Evolutionary conservation across 2,113 vertebrate species (phyloP).

Genomic region (Actinemys pallida): DNA sequence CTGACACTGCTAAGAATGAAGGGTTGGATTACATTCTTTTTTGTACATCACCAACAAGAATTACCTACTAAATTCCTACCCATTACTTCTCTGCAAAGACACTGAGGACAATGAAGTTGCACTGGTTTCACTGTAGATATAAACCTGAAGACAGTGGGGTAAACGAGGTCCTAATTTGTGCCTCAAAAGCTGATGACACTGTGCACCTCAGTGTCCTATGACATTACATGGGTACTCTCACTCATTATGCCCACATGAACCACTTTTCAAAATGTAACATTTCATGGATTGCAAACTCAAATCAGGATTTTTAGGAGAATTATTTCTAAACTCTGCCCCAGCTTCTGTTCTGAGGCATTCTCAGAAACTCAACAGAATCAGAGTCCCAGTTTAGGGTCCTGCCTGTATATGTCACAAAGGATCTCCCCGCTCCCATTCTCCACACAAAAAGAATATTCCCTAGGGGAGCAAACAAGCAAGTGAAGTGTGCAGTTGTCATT

Average conservation of each 20-base stretch:
- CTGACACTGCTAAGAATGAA: too few species aligned
- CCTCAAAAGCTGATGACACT: not conserved
- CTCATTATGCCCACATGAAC: not conserved
- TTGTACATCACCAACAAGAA: too few species aligned
- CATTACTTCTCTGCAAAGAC: too few species aligned
- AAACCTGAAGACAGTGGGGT: too few species aligned
- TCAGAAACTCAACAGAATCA: not conserved
- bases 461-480: not conserved
- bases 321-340: not conserved
- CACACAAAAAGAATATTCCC: not conserved
- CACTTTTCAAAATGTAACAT: not conserved
- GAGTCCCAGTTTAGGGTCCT: not conserved
- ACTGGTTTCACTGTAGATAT: too few species aligned
- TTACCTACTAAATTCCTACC: too few species aligned
- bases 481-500: not conserved
- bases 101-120: too few species aligned
- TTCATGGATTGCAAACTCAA: not conserved
- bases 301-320: not conserved
- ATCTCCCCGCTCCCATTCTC: not conserved
- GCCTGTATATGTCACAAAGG: not conserved
- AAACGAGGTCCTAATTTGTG: not conserved
- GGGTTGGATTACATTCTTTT: too few species aligned
- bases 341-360: not conserved
- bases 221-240: not conserved
- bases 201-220: not conserved